Evolutionary conservation across 2,888 invertebrate species (phyloP).

Genomic region (Iphiclides podalirius): DNA sequence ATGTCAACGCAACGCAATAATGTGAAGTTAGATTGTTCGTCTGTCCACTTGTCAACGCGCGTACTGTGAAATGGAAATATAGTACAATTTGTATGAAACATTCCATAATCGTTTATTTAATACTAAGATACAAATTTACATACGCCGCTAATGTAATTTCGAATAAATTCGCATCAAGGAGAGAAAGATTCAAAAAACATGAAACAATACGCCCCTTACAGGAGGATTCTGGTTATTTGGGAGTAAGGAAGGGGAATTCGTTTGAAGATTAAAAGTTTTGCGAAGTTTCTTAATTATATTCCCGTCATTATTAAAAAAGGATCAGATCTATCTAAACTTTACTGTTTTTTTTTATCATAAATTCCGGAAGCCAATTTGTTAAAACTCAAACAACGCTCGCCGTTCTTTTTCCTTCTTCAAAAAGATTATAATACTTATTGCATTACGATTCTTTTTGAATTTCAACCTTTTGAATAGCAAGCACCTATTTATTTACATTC

Average conservation of each 20-base stretch:
- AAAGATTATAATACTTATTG: background rate
- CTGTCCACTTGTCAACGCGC: slow-evolving; percentile 17
- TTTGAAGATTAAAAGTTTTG: slow-evolving; percentile 15
- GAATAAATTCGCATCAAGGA: no score
- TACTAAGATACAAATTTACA: no score
- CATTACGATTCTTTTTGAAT: slow-evolving; percentile 1
- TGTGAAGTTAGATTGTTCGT: slow-evolving; percentile 33
- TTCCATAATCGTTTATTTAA: no score
- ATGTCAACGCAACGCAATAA: slow-evolving; percentile 30
- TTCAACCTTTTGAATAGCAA: background rate
- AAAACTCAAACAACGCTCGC: slow-evolving; percentile 2
- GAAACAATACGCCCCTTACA: background rate
- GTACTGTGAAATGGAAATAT: no score
- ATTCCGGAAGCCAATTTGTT: slow-evolving; percentile 13
- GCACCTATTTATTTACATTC: no score
- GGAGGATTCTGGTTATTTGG: background rate
- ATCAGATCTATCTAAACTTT: slow-evolving; percentile 7
- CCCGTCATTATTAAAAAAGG: slow-evolving; percentile 15
- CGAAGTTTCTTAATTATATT: slow-evolving; percentile 13
- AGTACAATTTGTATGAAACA: no score
- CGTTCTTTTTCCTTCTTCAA: background rate
- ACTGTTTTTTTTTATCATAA: background rate
- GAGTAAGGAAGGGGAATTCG: background rate
- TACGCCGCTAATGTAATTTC: no score
- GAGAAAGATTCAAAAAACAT: background rate